phyloP scores from a whole-genome alignment of 2,888 invertebrate genomes.

The Pammene aurita region DNA sequence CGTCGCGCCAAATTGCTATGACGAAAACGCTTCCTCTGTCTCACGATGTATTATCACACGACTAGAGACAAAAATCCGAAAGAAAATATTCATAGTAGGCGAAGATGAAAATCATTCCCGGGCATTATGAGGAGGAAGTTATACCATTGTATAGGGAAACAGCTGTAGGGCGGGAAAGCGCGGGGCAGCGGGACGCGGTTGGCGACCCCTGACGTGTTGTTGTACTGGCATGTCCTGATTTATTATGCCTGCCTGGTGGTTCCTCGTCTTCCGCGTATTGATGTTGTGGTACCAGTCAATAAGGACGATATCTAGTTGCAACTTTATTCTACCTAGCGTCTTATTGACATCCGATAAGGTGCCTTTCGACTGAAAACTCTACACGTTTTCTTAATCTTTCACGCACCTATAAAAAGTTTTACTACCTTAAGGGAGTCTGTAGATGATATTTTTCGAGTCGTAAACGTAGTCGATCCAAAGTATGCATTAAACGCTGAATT shows the following conservation, averaged over 20 bases:
- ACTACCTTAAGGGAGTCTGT: slow-evolving; percentile 21
- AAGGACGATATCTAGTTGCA: background rate
- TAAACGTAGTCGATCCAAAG: slow-evolving; percentile 17
- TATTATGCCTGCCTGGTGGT: slow-evolving; percentile 70
- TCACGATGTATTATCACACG: slow-evolving; percentile 38
- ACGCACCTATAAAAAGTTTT: slow-evolving; percentile 34
- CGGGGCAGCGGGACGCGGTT: slow-evolving; percentile 54
- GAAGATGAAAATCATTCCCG: slow-evolving; percentile 61
- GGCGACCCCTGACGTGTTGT: slow-evolving; percentile 64
- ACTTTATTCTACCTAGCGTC: background rate
- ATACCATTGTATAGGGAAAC: slow-evolving; percentile 63
- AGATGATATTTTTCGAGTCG: slow-evolving; percentile 32
- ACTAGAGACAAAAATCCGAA: slow-evolving; percentile 28
- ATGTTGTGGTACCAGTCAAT: slow-evolving; percentile 3
- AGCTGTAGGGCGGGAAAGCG: slow-evolving; percentile 62
- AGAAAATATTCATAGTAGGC: slow-evolving; percentile 46
- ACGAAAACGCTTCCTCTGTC: slow-evolving; percentile 56
- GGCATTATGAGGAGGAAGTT: slow-evolving; percentile 62
- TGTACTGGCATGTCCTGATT: slow-evolving; percentile 70
- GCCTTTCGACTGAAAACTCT: background rate
- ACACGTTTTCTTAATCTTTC: slow-evolving; percentile 21
- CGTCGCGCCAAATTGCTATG: slow-evolving; percentile 59
- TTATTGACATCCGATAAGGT: background rate
- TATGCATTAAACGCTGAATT: slow-evolving; percentile 10
- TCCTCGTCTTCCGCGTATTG: slow-evolving; percentile 46